These are phyloP conservation scores for Engystomops pustulosus DNA, from an alignment of 2,113 vertebrate genomes.

Conservation along the genomic window DNA sequence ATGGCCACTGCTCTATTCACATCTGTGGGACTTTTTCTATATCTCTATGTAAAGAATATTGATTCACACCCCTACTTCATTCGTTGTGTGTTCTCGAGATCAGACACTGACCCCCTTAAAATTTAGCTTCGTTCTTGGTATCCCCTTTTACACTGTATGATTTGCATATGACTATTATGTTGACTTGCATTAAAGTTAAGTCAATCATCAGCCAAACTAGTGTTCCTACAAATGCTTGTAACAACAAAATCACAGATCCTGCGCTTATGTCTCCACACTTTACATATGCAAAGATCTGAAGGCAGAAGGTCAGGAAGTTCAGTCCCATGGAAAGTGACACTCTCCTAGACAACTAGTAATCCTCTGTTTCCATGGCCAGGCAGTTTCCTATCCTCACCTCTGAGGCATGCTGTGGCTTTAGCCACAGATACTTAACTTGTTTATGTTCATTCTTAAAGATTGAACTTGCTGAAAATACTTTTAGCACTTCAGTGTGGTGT, in stretches of 20 bases:
- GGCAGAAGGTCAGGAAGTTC: constrained; percentile 20
- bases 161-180: too few species aligned
- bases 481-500: not conserved
- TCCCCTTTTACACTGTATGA: too few species aligned
- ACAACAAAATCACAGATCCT: not conserved
- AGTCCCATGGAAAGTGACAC: constrained; percentile 20
- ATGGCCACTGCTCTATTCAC: too few species aligned
- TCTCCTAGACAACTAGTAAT: constrained; percentile 23
- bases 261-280: constrained; percentile 33
- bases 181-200: too few species aligned
- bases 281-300: not conserved
- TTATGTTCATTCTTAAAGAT: constrained; percentile 6
- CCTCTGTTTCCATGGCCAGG: constrained; percentile 10
- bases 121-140: too few species aligned
- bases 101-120: too few species aligned
- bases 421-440: not conserved
- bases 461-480: not conserved
- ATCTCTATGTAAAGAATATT: too few species aligned
- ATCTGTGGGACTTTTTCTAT: too few species aligned
- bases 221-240: too few species aligned
- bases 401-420: not conserved
- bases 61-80: too few species aligned
- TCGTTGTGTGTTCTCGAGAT: too few species aligned
- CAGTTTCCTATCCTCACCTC: constrained; percentile 22
- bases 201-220: too few species aligned